Conservation (phyloP, 2,113 vertebrate species). For the Syngnathoides biaculeatus region DNA sequence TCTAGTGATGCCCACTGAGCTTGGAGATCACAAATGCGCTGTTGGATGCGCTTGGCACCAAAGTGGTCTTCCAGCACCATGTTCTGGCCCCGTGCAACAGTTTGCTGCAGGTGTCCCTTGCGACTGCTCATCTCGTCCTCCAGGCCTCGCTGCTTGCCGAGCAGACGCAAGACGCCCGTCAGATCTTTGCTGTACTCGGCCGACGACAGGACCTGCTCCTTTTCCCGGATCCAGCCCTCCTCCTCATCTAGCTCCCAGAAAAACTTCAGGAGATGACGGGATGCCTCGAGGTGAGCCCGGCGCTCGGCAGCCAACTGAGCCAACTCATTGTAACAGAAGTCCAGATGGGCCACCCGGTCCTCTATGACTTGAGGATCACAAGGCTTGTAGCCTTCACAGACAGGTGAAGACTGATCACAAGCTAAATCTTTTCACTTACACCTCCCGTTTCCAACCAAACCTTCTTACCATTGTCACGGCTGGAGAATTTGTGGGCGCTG, state of each 20-base stretch:
- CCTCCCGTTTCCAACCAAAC: too few species aligned
- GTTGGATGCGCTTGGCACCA: constrained; percentile 90
- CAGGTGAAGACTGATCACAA: background rate
- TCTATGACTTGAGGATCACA: constrained; percentile 96
- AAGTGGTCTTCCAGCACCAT: constrained; percentile 91
- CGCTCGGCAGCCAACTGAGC: constrained; percentile 90
- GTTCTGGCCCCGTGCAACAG: constrained; percentile 89
- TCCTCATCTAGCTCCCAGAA: constrained; percentile 99
- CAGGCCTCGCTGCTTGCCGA: constrained; percentile 92
- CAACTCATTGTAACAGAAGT: constrained; percentile 97
- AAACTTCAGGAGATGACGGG: constrained; percentile 97
- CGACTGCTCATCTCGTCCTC: constrained; percentile 96
- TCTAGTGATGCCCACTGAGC: constrained; percentile 91
- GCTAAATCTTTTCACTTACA: too few species aligned
- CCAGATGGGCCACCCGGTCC: constrained; percentile 93
- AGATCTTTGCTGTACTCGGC: constrained; percentile 94
- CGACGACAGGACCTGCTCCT: constrained; percentile 95
- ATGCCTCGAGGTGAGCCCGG: constrained; percentile 90
- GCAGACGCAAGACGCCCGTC: constrained; percentile 86
- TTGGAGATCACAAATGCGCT: constrained; percentile 81
- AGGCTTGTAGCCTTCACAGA: constrained; percentile 85
- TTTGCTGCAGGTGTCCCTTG: constrained; percentile 79
- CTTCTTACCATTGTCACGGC: constrained; percentile 81
- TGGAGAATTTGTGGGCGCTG: constrained; percentile 91
- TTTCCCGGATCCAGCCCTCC: constrained; percentile 96